phyloP scores from a whole-genome alignment of 2,113 vertebrate genomes.

The Rattus norvegicus region DNA sequence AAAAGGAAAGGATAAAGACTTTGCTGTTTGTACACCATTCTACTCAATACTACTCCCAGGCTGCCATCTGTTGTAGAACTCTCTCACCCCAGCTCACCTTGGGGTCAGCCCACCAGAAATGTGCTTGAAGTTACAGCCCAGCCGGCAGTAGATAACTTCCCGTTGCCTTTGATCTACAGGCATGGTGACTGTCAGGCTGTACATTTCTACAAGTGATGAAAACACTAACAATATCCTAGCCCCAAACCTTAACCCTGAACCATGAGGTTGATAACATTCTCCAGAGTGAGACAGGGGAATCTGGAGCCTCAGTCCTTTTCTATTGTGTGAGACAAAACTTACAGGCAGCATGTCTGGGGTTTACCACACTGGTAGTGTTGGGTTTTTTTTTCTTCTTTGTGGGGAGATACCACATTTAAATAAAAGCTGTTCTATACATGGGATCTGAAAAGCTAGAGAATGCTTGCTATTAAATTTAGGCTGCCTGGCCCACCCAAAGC shows the following conservation, averaged over 20 bases:
- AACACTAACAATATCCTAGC: slow-evolving; percentile 70
- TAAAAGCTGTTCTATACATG: not conserved
- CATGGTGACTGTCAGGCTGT: slow-evolving; percentile 75
- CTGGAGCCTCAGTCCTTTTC: not conserved
- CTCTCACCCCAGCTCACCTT: slow-evolving; percentile 63
- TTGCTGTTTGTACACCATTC: not conserved
- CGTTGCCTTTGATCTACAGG: slow-evolving; percentile 69
- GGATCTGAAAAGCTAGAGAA: slow-evolving; percentile 17
- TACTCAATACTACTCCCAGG: not conserved
- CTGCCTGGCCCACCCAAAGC: slow-evolving; percentile 29
- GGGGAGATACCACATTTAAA: slow-evolving; percentile 48
- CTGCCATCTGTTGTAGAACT: not conserved
- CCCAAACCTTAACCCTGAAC: slow-evolving; percentile 72
- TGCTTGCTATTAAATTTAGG: slow-evolving; percentile 58
- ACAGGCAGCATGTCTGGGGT: not conserved
- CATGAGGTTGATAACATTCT: slow-evolving; percentile 56
- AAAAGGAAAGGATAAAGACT: not conserved
- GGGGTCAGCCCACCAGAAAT: slow-evolving; percentile 75
- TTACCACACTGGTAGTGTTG: not conserved
- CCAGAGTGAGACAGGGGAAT: not conserved
- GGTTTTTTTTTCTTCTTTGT: not conserved
- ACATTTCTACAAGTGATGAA: slow-evolving; percentile 78
- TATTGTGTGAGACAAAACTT: not conserved
- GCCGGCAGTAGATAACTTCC: slow-evolving; percentile 65
- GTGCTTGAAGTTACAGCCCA: slow-evolving; percentile 50